A percentile compares a stretch with the other conserved stretches of the same genome.
These are phyloP conservation scores for Brachionus plicatilis DNA, from an alignment of 1,140 invertebrate genomes.

Conservation along the genomic window DNA sequence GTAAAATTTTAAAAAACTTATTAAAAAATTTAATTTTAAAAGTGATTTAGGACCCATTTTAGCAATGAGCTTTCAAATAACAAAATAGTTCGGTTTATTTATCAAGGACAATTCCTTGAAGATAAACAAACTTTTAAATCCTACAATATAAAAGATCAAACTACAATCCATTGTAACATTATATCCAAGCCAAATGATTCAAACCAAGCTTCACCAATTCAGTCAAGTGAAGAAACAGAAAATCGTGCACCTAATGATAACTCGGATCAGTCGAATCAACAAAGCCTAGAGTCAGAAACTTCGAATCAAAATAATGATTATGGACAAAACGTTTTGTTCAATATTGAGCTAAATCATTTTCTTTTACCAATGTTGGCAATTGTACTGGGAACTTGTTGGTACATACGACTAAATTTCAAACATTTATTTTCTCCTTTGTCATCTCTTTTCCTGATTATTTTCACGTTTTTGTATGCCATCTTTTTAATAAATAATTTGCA, in stretches of 20 bases:
- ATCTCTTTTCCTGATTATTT: constrained; percentile 19
- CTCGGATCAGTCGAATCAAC: neutral
- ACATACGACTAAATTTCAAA: constrained; percentile 25
- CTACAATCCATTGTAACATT: constrained; percentile 38
- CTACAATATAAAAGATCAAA: constrained; percentile 35
- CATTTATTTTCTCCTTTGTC: constrained; percentile 38
- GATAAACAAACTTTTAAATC: constrained; percentile 12
- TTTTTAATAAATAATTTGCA: constrained; percentile 31
- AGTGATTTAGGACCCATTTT: constrained; percentile 10
- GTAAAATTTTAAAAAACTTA: neutral
- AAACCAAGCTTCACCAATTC: neutral
- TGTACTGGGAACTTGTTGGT: constrained; percentile 30
- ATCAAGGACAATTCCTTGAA: constrained; percentile 33
- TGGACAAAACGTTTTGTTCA: neutral
- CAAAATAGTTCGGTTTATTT: constrained; percentile 40
- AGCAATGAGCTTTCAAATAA: constrained; percentile 9
- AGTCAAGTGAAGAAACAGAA: neutral
- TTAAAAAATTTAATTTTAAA: neutral
- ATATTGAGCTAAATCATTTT: constrained; percentile 2
- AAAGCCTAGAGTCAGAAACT: neutral
- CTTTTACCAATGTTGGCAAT: constrained; percentile 10
- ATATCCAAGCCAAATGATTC: neutral
- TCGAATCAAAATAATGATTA: neutral
- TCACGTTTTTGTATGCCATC: constrained; percentile 20
- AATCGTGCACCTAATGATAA: neutral